A percentile compares a stretch with the other conserved stretches of the same genome.
phyloP scores from a whole-genome alignment of 1,140 invertebrate genomes.

The Paracyclopina nana region DNA sequence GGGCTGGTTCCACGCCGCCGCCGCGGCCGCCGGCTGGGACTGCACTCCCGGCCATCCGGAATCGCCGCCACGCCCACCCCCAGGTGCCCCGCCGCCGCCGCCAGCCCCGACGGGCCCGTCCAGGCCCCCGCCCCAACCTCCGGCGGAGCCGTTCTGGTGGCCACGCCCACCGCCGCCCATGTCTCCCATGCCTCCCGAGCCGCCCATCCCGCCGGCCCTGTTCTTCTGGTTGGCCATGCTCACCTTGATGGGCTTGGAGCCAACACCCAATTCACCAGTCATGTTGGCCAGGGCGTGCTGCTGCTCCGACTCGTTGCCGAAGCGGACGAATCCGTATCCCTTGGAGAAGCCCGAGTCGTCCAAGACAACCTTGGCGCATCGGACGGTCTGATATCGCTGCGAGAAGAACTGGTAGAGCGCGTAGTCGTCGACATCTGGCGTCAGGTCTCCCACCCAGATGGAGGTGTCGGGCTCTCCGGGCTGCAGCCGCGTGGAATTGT shows the following conservation, averaged over 20 bases:
- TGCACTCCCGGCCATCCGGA: not conserved
- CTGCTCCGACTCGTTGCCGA: conserved; percentile 13
- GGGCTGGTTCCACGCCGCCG: not conserved
- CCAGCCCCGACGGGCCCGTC: not conserved
- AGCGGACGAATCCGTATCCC: conserved; percentile 16
- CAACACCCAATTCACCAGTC: conserved; percentile 15
- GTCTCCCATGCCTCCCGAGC: not conserved
- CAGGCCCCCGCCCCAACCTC: not conserved
- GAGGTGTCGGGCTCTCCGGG: conserved; percentile 69
- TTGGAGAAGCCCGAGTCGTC: conserved; percentile 13
- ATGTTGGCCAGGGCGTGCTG: conserved; percentile 16
- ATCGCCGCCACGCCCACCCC: not conserved
- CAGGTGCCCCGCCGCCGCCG: not conserved
- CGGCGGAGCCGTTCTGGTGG: not conserved
- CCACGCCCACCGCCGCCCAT: not conserved
- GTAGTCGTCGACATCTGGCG: conserved; percentile 85
- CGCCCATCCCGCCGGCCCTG: not conserved
- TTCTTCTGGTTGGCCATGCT: conserved; percentile 16
- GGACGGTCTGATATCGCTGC: conserved; percentile 65
- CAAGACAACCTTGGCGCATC: conserved; percentile 16
- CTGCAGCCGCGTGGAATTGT: conserved; percentile 24
- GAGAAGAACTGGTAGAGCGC: conserved; percentile 76
- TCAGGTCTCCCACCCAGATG: conserved; percentile 84
- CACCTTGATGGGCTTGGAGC: conserved; percentile 16
- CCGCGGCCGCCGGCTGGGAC: not conserved